A percentile compares a stretch with the other conserved stretches of the same genome.
phyloP scores from a whole-genome alignment of 2,888 invertebrate species.

The Hyppa rectilinea region DNA sequence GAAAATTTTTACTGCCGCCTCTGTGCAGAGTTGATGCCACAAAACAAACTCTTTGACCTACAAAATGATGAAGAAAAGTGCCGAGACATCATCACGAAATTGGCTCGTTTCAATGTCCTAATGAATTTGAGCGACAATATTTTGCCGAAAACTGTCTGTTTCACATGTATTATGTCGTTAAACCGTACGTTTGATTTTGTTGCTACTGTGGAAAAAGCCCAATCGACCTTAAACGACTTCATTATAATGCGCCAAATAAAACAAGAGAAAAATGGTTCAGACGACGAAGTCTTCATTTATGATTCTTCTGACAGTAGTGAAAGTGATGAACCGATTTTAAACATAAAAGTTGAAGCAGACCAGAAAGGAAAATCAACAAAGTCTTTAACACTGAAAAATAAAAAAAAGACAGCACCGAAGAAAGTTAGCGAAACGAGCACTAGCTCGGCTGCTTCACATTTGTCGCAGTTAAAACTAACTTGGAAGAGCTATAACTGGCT shows the following conservation, averaged over 20 bases:
- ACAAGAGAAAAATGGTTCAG: slow-evolving; percentile 64
- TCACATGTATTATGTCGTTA: slow-evolving; percentile 73
- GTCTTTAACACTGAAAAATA: background rate
- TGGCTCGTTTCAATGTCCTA: slow-evolving; percentile 73
- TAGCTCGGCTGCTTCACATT: slow-evolving; percentile 68
- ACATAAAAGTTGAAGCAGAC: slow-evolving; percentile 35
- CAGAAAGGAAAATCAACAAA: slow-evolving; percentile 10
- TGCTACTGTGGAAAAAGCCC: slow-evolving; percentile 75
- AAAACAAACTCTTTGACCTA: slow-evolving; percentile 73
- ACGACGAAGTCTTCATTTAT: slow-evolving; percentile 53
- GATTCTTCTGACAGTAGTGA: slow-evolving; percentile 33
- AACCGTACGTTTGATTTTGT: slow-evolving; percentile 79
- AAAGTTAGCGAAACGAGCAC: slow-evolving; percentile 28
- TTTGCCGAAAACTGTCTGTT: slow-evolving; percentile 79
- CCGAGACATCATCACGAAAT: slow-evolving; percentile 72
- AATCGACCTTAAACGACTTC: slow-evolving; percentile 69
- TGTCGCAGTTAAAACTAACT: slow-evolving; percentile 75
- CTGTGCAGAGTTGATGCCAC: slow-evolving; percentile 77
- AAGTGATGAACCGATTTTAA: slow-evolving; percentile 21
- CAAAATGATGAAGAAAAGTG: slow-evolving; percentile 66
- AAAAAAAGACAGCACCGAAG: background rate
- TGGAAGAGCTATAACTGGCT: slow-evolving; percentile 82
- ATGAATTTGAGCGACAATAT: slow-evolving; percentile 70
- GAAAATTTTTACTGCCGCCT: slow-evolving; percentile 73
- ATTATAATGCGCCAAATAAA: slow-evolving; percentile 70